Percentiles rank a stretch among this genome's conserved stretches.
phyloP scores from a whole-genome alignment of 35 echinoderm and acorn worm genomes.

The Apostichopus californicus region DNA sequence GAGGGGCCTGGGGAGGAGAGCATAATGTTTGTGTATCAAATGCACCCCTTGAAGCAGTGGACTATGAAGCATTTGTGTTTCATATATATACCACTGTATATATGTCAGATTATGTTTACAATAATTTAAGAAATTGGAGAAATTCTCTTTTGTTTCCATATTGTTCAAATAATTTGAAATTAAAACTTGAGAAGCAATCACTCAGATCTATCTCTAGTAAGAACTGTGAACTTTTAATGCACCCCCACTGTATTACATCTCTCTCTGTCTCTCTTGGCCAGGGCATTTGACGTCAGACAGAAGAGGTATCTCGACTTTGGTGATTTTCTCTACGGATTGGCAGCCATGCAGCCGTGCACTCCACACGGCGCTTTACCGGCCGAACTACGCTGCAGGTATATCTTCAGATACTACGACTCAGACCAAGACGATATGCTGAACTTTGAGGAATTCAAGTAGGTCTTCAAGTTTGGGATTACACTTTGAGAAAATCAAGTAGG shows the following conservation, averaged over 20 bases:
- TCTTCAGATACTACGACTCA: constrained; percentile 85
- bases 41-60: too few species aligned
- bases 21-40: too few species aligned
- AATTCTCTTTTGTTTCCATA: too few species aligned
- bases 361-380: constrained; percentile 80
- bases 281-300: constrained; percentile 75
- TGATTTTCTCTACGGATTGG: constrained; percentile 82
- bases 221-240: too few species aligned
- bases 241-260: not conserved
- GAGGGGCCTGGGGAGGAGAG: too few species aligned
- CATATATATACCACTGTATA: too few species aligned
- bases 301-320: constrained; percentile 59
- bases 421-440: constrained; percentile 76
- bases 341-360: constrained; percentile 85
- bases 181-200: too few species aligned
- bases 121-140: too few species aligned
- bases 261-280: not conserved
- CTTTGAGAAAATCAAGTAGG: too few species aligned
- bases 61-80: too few species aligned
- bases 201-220: too few species aligned
- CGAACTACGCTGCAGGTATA: constrained; percentile 82
- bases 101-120: too few species aligned
- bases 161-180: not conserved
- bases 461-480: not conserved
- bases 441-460: constrained; percentile 86